These are phyloP conservation scores for Bufotes viridis DNA, from an alignment of 2,797 vertebrate genomes.

Conservation along the genomic window DNA sequence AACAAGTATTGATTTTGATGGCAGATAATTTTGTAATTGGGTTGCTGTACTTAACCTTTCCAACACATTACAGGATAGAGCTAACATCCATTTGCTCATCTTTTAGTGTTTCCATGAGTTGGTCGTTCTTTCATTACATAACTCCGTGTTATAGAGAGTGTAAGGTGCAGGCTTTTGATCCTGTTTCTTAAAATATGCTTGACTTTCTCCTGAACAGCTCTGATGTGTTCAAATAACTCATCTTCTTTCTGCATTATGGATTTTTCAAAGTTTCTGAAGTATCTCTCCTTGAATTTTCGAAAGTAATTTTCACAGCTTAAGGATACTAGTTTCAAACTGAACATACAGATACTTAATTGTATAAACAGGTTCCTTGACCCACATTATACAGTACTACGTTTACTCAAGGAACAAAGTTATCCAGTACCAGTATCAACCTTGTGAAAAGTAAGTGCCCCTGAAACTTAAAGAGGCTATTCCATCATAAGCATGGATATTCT, in stretches of 20 bases:
- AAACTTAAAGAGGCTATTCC: background rate
- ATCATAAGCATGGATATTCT: no score
- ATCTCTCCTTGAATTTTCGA: background rate
- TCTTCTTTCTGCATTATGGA: background rate
- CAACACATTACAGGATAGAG: no score
- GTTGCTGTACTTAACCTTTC: slow-evolving; percentile 13
- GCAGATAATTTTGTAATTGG: slow-evolving; percentile 21
- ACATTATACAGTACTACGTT: background rate
- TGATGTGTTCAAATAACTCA: background rate
- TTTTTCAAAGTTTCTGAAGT: background rate
- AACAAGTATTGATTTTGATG: slow-evolving; percentile 15
- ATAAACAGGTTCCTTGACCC: background rate
- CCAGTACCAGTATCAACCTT: background rate
- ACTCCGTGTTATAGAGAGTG: background rate
- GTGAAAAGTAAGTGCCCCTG: background rate
- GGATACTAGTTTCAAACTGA: background rate
- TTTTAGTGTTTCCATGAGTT: background rate
- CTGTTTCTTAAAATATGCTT: background rate
- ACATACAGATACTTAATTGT: background rate
- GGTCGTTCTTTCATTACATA: background rate
- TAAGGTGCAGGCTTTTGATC: background rate
- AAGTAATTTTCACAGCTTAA: background rate
- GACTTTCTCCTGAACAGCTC: background rate
- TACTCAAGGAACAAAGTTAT: background rate
- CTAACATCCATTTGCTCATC: background rate